Base-by-base conservation (phyloP, 23 tunicate genomes). In the Botrylloides violaceus region DNA sequence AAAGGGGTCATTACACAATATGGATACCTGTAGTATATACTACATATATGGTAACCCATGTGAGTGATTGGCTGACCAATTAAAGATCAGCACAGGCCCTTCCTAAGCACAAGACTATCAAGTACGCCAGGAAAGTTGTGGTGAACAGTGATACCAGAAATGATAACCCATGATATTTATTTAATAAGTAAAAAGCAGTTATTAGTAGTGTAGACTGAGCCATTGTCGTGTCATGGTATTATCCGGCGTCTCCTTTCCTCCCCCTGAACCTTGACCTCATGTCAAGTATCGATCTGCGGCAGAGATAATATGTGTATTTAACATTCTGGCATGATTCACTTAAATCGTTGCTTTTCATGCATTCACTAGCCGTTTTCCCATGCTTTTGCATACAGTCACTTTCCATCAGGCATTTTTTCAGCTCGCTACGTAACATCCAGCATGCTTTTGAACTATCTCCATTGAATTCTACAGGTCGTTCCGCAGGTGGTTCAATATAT, bases 211-310 rank as follows among this genome's bases (percentile, higher is more conserved):
- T n/a, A n/a, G n/a, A n/a, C n/a, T n/a, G n/a, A n/a, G n/a, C n/a
- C n/a, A n/a, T n/a, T n/a, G n/a, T n/a, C n/a, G n/a, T n/a, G n/a
- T n/a, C n/a, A n/a, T n/a, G n/a, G 53, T 31, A 49, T 48, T 47
- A 83, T 19, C 81, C 81, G 24, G 26, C 34, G 30, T 90, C 97
- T 26, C 97, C 97, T 56, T 90, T 90, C 23, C 89, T 60, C 3
- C 97, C 97, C 18, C 97, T 77, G 50, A 90, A 90, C 34, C 97
- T 59, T 48, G 97, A 43, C 49, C 97, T 78, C 90, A 83, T 83
- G 48, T 90, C 97, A 20, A 90, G 36, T 47, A 90, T 79, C 24
- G 85, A 80, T 60, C 90, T 37, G 12, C 97, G 66, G 70, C 97
- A 90, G 26, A 68, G 71, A 28, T 32, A 30, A 56, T 90, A 90